Evolutionary conservation across 2,888 invertebrate species (phyloP).

Genomic region (Dicyrtomina minuta): DNA sequence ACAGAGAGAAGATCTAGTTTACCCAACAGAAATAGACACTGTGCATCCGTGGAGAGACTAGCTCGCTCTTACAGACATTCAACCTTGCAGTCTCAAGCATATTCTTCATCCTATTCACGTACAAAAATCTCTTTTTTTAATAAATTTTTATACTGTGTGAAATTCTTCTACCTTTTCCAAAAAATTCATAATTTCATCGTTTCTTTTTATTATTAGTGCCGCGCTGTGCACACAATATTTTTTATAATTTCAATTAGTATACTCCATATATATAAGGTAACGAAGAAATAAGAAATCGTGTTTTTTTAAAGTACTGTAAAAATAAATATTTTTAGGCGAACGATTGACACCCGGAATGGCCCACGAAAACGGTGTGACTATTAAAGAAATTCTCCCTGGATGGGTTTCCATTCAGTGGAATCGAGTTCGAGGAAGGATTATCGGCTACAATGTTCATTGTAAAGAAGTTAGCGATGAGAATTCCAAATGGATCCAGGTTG

Average conservation of each 20-base stretch:
- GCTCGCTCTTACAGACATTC: constrained; percentile 34
- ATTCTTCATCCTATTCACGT: constrained; percentile 33
- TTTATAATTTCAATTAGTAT: too few species aligned
- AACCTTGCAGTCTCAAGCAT: constrained; percentile 29
- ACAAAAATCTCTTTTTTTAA: too few species aligned
- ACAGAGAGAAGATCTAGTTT: constrained; percentile 34
- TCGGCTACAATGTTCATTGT: constrained; percentile 31
- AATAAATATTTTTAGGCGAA: constrained; percentile 5
- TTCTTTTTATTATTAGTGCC: too few species aligned
- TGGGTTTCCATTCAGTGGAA: constrained; percentile 34
- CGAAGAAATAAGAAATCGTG: too few species aligned
- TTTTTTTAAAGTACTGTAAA: too few species aligned
- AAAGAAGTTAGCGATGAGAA: constrained; percentile 17
- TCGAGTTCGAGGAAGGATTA: constrained; percentile 21
- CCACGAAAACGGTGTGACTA: constrained; percentile 17
- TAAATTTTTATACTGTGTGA: not conserved
- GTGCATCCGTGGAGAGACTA: constrained; percentile 34
- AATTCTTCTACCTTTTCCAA: too few species aligned
- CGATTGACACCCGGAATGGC: constrained; percentile 28
- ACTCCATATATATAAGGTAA: too few species aligned
- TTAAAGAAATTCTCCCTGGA: constrained; percentile 30
- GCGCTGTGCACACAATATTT: too few species aligned
- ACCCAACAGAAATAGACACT: constrained; percentile 35
- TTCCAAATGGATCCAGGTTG: constrained; percentile 29
- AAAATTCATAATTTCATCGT: too few species aligned